phyloP scores from a whole-genome alignment of 2,888 invertebrate genomes.

The Apantesis nais region DNA sequence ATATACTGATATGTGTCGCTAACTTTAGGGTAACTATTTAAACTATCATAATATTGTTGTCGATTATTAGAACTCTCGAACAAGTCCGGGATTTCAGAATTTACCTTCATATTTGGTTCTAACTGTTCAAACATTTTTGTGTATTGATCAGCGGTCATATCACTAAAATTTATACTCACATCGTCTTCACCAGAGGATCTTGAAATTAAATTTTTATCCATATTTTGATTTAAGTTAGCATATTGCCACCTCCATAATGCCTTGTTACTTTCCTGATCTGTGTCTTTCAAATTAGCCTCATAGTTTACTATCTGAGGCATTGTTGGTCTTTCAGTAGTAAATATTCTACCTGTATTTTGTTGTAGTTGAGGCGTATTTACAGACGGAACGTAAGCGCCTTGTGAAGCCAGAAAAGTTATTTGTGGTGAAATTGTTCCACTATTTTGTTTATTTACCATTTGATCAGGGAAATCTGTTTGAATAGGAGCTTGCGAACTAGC shows the following conservation, averaged over 20 bases:
- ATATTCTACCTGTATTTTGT: conserved; percentile 58
- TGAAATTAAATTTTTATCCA: conserved; percentile 75
- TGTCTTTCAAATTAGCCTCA: conserved; percentile 68
- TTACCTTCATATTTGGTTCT: conserved; percentile 50
- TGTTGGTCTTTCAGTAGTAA: conserved; percentile 67
- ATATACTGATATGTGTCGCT: conserved; percentile 27
- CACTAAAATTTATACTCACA: conserved; percentile 75
- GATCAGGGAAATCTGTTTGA: conserved; percentile 68
- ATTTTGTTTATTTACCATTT: conserved; percentile 65
- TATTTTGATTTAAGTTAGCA: conserved; percentile 60
- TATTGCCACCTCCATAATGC: conserved; percentile 81
- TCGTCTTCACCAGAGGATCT: conserved; percentile 77
- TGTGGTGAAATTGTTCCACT: conserved; percentile 74
- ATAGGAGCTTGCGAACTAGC: conserved; percentile 67
- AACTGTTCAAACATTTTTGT: conserved; percentile 71
- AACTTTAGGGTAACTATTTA: conserved; percentile 27
- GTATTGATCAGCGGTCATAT: conserved; percentile 78
- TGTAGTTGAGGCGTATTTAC: conserved; percentile 58
- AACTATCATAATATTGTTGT: conserved; percentile 22
- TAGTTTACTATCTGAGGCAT: conserved; percentile 79
- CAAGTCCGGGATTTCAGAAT: conserved; percentile 28
- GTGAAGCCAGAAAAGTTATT: conserved; percentile 80
- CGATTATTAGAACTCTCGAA: conserved; percentile 23
- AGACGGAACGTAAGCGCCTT: conserved; percentile 76
- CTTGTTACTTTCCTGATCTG: conserved; percentile 72